phyloP scores from a whole-genome alignment of 1,140 invertebrate species.

The Vanessa tameamea region DNA sequence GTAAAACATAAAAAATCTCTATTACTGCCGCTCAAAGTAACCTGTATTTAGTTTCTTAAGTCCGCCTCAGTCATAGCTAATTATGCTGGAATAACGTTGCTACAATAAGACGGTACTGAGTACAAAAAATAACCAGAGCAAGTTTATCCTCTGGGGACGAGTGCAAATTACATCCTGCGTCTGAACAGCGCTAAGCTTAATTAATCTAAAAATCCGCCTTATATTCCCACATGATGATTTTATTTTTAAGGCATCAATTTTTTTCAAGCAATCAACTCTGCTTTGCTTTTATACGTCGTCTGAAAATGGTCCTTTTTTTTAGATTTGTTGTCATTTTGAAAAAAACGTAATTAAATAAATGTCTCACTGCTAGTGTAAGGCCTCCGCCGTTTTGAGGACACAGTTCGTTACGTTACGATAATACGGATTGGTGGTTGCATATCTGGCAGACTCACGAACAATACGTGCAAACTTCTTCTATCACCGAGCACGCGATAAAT shows the following conservation, averaged over 20 bases:
- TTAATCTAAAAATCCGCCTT: conserved; percentile 54
- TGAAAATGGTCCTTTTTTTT: too few species aligned
- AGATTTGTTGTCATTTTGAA: too few species aligned
- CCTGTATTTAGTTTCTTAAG: not conserved
- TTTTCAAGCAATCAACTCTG: not conserved
- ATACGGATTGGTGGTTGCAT: too few species aligned
- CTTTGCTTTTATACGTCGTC: not conserved
- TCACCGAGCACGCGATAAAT: too few species aligned
- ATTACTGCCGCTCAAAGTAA: not conserved
- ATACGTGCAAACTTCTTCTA: too few species aligned
- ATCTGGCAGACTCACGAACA: too few species aligned
- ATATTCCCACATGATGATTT: conserved; percentile 21
- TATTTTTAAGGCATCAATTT: not conserved
- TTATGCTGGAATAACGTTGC: conserved; percentile 15
- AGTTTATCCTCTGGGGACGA: conserved; percentile 18
- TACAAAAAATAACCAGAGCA: conserved; percentile 12
- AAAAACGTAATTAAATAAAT: too few species aligned
- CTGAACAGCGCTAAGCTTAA: conserved; percentile 47
- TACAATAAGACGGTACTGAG: conserved; percentile 11
- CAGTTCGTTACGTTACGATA: too few species aligned
- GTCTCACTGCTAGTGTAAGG: too few species aligned
- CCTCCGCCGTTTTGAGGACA: too few species aligned
- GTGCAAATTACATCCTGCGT: conserved; percentile 46
- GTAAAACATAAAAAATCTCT: not conserved
- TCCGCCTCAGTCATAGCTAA: conserved; percentile 9